These are phyloP conservation scores for Drosophila cardini DNA, from an alignment of 1,140 invertebrate genomes.

Conservation along the genomic window DNA sequence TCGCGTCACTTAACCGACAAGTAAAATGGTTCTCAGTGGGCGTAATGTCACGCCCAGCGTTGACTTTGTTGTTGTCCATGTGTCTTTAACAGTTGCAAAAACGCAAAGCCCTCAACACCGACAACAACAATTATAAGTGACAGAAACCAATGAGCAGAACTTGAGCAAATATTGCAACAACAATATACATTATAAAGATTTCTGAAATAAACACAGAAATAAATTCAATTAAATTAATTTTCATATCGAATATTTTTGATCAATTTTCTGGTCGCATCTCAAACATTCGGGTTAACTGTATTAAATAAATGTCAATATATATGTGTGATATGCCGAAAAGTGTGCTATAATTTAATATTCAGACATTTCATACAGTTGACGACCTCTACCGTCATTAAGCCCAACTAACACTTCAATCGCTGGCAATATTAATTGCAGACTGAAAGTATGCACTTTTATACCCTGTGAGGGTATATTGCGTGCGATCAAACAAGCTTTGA, in stretches of 20 bases:
- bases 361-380: no score
- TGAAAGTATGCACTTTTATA: not conserved
- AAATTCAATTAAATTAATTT: not conserved
- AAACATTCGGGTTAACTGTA: no score
- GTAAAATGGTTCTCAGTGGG: slow-evolving; percentile 51
- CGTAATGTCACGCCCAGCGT: slow-evolving; percentile 18
- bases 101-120: not conserved
- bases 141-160: slow-evolving; percentile 6
- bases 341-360: no score
- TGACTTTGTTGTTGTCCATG: slow-evolving; percentile 36
- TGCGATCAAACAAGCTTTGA: no score
- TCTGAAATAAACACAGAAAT: not conserved
- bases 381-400: not conserved
- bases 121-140: not conserved
- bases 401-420: not conserved
- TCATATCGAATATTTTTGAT: not conserved
- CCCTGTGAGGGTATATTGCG: no score
- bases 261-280: no score
- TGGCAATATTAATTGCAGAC: not conserved
- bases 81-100: slow-evolving; percentile 18
- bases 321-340: no score
- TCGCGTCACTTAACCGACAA: slow-evolving; percentile 31
- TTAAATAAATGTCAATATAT: no score
- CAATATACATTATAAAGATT: not conserved
- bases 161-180: slow-evolving; percentile 1